Evolutionary conservation across 2,113 vertebrate species (phyloP).

Genomic region (Neopipo cinnamomea): DNA sequence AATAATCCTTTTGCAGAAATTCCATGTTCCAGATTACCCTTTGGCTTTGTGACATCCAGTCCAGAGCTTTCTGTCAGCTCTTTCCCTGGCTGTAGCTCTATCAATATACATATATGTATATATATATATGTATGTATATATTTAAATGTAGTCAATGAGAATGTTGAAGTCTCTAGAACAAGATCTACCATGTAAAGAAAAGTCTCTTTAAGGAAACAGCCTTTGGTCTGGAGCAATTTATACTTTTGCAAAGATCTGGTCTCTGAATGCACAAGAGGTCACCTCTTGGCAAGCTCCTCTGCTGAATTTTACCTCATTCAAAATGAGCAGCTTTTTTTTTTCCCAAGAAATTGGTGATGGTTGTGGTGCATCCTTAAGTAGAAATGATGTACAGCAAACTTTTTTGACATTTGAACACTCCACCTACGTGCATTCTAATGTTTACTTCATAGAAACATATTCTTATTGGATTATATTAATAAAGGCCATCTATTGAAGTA

Average conservation of each 20-base stretch:
- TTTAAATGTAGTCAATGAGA: not conserved
- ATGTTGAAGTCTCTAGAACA: not conserved
- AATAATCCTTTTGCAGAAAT: not conserved
- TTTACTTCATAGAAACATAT: not conserved
- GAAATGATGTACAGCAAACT: not conserved
- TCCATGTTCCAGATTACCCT: not conserved
- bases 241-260: not conserved
- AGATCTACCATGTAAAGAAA: not conserved
- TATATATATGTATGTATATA: too few species aligned
- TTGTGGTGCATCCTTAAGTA: not conserved
- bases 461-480: not conserved
- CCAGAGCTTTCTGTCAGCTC: not conserved
- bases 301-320: not conserved
- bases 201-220: not conserved
- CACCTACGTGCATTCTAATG: not conserved
- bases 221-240: not conserved
- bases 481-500: not conserved
- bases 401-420: not conserved
- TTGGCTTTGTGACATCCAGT: not conserved
- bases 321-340: not conserved
- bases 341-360: not conserved
- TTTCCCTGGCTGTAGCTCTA: not conserved
- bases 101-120: not conserved
- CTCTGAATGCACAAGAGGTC: not conserved
- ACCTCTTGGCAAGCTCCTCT: not conserved